A percentile compares a stretch with the other conserved stretches of the same genome.
Evolutionary conservation across 2,113 vertebrate genomes (phyloP).

Genomic region (Oryzias woworae): DNA sequence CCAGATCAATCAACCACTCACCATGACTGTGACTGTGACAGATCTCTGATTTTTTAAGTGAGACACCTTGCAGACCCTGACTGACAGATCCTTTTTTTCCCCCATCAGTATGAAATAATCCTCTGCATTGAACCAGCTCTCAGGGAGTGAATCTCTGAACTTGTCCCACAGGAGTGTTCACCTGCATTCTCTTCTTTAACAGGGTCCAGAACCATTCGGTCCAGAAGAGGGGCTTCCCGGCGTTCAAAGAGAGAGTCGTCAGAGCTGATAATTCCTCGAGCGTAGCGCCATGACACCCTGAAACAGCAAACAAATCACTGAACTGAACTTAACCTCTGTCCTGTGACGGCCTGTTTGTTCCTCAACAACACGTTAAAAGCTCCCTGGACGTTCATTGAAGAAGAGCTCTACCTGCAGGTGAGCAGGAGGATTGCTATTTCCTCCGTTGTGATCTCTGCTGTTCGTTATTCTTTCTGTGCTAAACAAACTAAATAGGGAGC

Average conservation of each 20-base stretch:
- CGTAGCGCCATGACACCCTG: conserved; percentile 80
- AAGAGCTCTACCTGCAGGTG: no score
- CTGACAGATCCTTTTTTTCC: no score
- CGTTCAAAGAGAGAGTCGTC: conserved; percentile 77
- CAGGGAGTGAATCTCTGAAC: neutral
- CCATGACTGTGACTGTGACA: no score
- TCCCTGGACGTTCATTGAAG: no score
- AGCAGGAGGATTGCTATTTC: neutral
- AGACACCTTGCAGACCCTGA: no score
- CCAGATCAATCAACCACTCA: no score
- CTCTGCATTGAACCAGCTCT: neutral
- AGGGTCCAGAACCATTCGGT: conserved; percentile 67
- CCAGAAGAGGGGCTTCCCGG: conserved; percentile 31
- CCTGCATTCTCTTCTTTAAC: conserved; percentile 79
- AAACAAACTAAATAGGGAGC: neutral
- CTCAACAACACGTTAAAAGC: no score
- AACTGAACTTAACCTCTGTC: neutral
- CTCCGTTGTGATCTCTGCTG: neutral
- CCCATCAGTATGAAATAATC: no score
- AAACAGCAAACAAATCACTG: neutral
- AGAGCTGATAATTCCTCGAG: conserved; percentile 82
- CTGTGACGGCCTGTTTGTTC: no score
- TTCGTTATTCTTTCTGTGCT: neutral
- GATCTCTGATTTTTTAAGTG: no score
- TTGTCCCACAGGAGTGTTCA: conserved; percentile 61